phyloP scores from a whole-genome alignment of 2,797 vertebrate genomes.

The Meda fulgida region DNA sequence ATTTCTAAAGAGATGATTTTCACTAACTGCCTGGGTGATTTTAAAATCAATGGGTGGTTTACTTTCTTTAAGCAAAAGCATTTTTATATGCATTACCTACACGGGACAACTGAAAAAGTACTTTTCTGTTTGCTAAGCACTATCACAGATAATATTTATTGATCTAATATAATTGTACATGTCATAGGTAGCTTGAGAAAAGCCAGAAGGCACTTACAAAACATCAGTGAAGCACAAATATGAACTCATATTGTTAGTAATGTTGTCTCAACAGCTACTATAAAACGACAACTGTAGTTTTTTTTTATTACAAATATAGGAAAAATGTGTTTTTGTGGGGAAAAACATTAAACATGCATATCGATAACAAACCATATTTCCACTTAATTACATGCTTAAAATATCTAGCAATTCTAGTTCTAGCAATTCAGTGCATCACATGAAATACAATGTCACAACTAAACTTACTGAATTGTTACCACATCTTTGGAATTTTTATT shows the following conservation, averaged over 20 bases:
- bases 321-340: constrained; percentile 1
- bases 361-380: constrained; percentile 35
- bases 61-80: constrained; percentile 33
- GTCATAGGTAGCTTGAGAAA: constrained; percentile 63
- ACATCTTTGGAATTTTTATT: not conserved
- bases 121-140: constrained; percentile 70
- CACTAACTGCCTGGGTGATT: constrained; percentile 31
- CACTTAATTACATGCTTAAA: constrained; percentile 8
- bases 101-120: constrained; percentile 39
- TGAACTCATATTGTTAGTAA: constrained; percentile 50
- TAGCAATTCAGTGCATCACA: constrained; percentile 15
- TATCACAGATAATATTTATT: constrained; percentile 76
- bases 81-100: constrained; percentile 38
- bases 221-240: constrained; percentile 78
- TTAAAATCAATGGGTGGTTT: not conserved
- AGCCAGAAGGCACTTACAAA: constrained; percentile 63
- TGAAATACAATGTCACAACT: constrained; percentile 15
- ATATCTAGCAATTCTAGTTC: not conserved
- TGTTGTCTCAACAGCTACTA: constrained; percentile 48
- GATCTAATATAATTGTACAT: constrained; percentile 65
- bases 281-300: constrained; percentile 24
- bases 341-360: constrained; percentile 32
- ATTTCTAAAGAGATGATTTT: constrained; percentile 32
- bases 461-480: not conserved
- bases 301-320: constrained; percentile 30